phyloP scores from a whole-genome alignment of 2,113 vertebrate species.

The Lynx canadensis region DNA sequence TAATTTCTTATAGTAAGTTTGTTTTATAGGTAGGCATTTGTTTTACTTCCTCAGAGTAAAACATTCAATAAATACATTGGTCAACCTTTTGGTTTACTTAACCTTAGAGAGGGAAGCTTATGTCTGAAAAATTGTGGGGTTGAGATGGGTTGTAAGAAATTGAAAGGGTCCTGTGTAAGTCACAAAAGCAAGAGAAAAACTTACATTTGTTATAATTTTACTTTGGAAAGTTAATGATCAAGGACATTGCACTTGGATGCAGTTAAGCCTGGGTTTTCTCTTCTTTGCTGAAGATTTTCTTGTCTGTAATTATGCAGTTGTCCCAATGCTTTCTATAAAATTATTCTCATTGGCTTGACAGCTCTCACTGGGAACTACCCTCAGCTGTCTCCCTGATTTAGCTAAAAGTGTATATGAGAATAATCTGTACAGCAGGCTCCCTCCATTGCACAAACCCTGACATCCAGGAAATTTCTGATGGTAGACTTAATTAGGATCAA shows the following conservation, averaged over 20 bases:
- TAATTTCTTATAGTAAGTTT: not conserved
- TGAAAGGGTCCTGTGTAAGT: not conserved
- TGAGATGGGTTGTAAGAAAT: not conserved
- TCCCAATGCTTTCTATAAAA: not conserved
- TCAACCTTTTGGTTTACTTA: not conserved
- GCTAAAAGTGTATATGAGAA: not conserved
- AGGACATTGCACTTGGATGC: not conserved
- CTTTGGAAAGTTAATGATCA: not conserved
- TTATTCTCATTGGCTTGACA: not conserved
- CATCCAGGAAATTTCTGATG: not conserved
- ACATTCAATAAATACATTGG: not conserved
- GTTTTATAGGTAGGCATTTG: not conserved
- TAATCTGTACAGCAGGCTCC: not conserved
- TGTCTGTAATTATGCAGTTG: not conserved
- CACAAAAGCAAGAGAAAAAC: not conserved
- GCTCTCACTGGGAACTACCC: not conserved
- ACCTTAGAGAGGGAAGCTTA: not conserved
- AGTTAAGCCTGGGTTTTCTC: not conserved
- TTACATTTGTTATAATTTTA: not conserved
- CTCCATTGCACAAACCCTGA: not conserved
- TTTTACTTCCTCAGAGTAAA: not conserved
- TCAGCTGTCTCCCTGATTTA: not conserved
- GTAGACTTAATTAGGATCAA: not conserved
- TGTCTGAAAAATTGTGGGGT: not conserved
- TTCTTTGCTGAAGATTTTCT: not conserved